A percentile compares a stretch with the other conserved stretches of the same genome.
Conservation (phyloP, 2,113 vertebrate species). For the Entomyzon cyanotis region DNA sequence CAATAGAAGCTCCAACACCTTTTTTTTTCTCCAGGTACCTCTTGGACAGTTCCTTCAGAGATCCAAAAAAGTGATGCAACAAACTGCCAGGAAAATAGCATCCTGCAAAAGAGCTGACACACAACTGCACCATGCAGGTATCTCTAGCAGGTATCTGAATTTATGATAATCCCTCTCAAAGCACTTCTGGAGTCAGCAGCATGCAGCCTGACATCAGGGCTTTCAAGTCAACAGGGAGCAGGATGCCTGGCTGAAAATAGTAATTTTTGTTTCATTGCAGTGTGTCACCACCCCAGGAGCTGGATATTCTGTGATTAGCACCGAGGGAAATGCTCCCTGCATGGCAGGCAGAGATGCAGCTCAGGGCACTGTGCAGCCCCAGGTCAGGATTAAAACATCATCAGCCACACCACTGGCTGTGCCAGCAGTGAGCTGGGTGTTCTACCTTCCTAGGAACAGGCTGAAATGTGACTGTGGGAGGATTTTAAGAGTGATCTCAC, state of each 20-base stretch:
- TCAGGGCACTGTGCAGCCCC: background rate
- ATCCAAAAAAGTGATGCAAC: background rate
- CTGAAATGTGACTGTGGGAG: fast-evolving
- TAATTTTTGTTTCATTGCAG: background rate
- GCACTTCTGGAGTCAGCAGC: background rate
- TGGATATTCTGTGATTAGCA: background rate
- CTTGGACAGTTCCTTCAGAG: background rate
- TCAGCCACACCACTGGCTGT: fast-evolving
- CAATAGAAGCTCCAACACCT: background rate
- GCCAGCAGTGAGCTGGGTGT: background rate
- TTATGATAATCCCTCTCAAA: background rate
- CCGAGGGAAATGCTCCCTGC: background rate
- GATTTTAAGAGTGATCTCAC: background rate
- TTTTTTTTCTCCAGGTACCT: background rate
- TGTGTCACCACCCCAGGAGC: background rate
- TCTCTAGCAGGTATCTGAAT: background rate
- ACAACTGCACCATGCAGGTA: background rate
- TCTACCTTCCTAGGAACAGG: background rate
- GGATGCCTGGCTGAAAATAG: background rate
- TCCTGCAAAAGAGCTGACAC: background rate
- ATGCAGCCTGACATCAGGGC: background rate
- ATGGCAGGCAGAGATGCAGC: background rate
- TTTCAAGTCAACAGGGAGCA: background rate
- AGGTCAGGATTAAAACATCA: fast-evolving
- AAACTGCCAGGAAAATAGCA: background rate